Evolutionary conservation across 1,140 invertebrate species (phyloP).

Genomic region (Eubasilissa regina): DNA sequence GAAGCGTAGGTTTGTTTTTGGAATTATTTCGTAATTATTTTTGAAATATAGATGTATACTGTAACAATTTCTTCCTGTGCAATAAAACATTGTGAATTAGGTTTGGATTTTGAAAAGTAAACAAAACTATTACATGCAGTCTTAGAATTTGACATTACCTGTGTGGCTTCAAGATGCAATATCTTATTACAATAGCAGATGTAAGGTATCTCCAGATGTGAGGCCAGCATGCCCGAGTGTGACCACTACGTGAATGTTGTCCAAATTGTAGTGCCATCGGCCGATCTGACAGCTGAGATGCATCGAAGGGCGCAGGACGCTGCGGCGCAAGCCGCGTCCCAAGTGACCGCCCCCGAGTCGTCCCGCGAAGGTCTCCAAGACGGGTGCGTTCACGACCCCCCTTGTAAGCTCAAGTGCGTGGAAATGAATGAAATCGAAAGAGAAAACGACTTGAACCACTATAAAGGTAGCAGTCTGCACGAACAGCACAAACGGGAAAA

Average conservation of each 20-base stretch:
- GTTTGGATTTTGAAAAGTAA: too few species aligned
- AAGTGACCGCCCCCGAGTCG: background rate
- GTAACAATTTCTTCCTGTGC: too few species aligned
- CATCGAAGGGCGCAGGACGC: constrained; percentile 35
- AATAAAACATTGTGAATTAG: too few species aligned
- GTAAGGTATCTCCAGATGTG: too few species aligned
- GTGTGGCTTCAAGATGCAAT: too few species aligned
- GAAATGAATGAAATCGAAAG: background rate
- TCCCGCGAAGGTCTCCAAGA: background rate
- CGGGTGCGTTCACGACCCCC: background rate
- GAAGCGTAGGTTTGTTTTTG: too few species aligned
- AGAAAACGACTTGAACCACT: background rate
- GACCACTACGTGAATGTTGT: constrained; percentile 46
- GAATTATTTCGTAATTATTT: too few species aligned
- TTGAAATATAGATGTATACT: too few species aligned
- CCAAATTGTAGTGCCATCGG: constrained; percentile 35
- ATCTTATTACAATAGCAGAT: too few species aligned
- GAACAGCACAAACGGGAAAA: constrained; percentile 28
- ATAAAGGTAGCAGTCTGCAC: constrained; percentile 5
- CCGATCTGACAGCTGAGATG: constrained; percentile 45
- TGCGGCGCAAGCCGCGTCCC: constrained; percentile 12
- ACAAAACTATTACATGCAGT: too few species aligned
- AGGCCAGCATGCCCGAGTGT: constrained; percentile 43
- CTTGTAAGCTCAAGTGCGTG: constrained; percentile 5
- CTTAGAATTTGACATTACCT: too few species aligned